A percentile compares a stretch with the other conserved stretches of the same genome.
Conservation (phyloP, 2,888 invertebrate genomes). For the Leptinotarsa juncta region DNA sequence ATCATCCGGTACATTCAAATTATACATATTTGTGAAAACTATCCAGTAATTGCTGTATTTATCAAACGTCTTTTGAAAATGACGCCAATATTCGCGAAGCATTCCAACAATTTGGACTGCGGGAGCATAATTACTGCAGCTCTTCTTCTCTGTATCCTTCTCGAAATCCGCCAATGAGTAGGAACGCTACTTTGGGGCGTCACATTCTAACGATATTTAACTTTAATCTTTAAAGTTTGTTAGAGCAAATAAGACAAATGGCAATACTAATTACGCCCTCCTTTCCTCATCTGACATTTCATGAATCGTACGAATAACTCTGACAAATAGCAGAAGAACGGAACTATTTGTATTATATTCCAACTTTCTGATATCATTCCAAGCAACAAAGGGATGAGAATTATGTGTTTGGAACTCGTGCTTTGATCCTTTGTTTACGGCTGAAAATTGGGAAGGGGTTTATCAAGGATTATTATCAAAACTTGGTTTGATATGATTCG, state of each 20-base stretch:
- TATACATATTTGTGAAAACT: background rate
- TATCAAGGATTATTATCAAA: background rate
- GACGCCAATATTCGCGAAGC: background rate
- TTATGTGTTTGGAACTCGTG: no score
- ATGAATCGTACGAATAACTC: conserved; percentile 33
- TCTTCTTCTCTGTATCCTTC: background rate
- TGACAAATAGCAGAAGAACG: conserved; percentile 25
- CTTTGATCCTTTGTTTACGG: background rate
- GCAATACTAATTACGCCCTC: conserved; percentile 33
- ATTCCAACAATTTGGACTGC: conserved; percentile 5
- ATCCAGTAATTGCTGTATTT: background rate
- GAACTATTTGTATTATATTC: conserved; percentile 28
- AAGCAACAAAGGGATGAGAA: background rate
- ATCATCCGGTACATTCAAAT: no score
- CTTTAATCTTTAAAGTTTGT: conserved; percentile 53
- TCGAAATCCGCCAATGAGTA: background rate
- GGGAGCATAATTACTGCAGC: background rate
- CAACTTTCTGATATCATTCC: conserved; percentile 26
- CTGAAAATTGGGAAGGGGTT: background rate
- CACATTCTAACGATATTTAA: conserved; percentile 48
- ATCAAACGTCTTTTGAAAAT: background rate
- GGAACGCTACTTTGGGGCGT: conserved; percentile 24
- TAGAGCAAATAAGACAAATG: conserved; percentile 49
- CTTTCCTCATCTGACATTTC: conserved; percentile 20
- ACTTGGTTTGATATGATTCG: no score